Conservation (phyloP, 2,113 vertebrate genomes). For the Choloepus hoffmanni region DNA sequence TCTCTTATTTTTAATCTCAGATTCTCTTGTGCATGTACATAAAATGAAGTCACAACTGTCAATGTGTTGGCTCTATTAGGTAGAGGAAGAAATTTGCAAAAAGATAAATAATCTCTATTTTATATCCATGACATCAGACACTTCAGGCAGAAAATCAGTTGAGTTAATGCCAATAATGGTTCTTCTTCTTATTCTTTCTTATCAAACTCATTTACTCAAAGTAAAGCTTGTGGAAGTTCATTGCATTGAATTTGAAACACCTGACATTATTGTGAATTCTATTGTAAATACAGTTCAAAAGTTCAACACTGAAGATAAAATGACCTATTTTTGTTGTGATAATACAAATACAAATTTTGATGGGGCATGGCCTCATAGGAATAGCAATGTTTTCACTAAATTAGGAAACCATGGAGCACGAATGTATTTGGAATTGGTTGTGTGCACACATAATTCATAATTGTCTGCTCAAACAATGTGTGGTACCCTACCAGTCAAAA, state of each 20-base stretch:
- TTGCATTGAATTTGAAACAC: slow-evolving; percentile 19
- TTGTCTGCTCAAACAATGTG: neutral
- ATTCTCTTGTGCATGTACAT: neutral
- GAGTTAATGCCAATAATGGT: neutral
- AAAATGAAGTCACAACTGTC: neutral
- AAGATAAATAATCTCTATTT: neutral
- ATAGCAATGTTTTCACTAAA: neutral
- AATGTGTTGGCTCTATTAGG: neutral
- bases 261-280: slow-evolving; percentile 48
- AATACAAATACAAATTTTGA: slow-evolving; percentile 32
- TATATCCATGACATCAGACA: neutral
- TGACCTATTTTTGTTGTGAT: slow-evolving; percentile 19
- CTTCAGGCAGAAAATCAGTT: neutral
- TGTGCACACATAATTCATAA: neutral
- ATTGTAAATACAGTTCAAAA: slow-evolving; percentile 46
- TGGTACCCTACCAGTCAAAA: neutral
- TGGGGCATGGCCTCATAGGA: neutral
- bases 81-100: slow-evolving; percentile 29
- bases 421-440: slow-evolving; percentile 35
- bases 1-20: slow-evolving; percentile 25
- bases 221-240: slow-evolving; percentile 7
- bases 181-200: neutral
- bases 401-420: neutral
- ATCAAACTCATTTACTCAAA: slow-evolving; percentile 20
- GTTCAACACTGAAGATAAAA: slow-evolving; percentile 39